These are phyloP conservation scores for Pteromalus puparum DNA, from an alignment of 1,140 invertebrate species.

Conservation along the genomic window DNA sequence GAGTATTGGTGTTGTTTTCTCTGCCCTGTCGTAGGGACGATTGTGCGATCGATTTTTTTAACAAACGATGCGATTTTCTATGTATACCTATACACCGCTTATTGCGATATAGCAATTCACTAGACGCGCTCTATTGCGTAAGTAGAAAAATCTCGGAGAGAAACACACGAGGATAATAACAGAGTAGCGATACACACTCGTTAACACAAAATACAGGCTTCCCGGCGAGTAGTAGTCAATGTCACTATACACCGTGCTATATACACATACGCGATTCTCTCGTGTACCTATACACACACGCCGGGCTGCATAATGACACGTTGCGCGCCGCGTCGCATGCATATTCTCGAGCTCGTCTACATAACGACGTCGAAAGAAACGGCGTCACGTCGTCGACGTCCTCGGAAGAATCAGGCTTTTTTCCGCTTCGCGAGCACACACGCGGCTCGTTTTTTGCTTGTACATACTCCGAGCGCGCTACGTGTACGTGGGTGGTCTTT, in stretches of 20 bases:
- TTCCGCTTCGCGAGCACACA: slow-evolving; percentile 68
- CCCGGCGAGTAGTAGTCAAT: background rate
- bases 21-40: too few relatives aligned
- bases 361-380: slow-evolving; percentile 21
- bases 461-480: too few relatives aligned
- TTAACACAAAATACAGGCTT: background rate
- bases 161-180: background rate
- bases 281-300: background rate
- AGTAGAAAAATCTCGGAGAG: background rate
- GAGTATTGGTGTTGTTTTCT: background rate
- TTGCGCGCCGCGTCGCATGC: background rate
- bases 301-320: background rate
- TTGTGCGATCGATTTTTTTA: too few relatives aligned
- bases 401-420: slow-evolving; percentile 67
- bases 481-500: background rate
- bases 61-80: too few relatives aligned
- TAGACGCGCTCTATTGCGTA: background rate
- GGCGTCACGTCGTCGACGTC: slow-evolving; percentile 58
- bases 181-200: background rate
- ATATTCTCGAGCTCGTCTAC: background rate
- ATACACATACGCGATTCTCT: background rate
- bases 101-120: too few relatives aligned
- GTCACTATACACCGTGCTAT: too few relatives aligned
- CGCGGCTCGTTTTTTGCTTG: slow-evolving; percentile 50
- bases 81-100: too few relatives aligned